Evolutionary conservation across 2,888 invertebrate genomes (phyloP), one percentile per base, ranked within the genome.

Genomic region (Scaptomyza flava): DNA sequence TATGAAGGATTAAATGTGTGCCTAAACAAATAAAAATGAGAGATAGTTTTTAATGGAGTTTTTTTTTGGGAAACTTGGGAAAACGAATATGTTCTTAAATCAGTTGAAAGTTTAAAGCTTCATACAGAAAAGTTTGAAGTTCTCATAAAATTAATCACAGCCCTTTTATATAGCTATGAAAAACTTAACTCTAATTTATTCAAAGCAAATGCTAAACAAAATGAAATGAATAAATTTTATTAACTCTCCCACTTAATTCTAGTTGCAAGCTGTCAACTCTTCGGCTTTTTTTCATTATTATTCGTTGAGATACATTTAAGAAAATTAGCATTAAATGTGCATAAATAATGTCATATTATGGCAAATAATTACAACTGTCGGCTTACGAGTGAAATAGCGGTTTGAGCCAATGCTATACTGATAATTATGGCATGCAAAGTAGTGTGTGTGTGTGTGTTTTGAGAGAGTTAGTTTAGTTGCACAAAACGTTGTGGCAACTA

Each of bases 301-400:
- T 14, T 8, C 14, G 14, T 6, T 2, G 14, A n/a, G 45, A 31
- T 43, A 60, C 34, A 33, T 46, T 60, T 30, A 33, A 38, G 30
- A 42, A 68, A 77, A 58, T 89, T 83, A 51, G 78, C 85, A 81
- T 84, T 72, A 73, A 87, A 69, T 84, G 73, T 48, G 72, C 70
- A 84, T 86, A 81, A 87, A 87, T 81, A 84, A 84, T 81, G 81
- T 76, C 83, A 67, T 64, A 86, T 81, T 80, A 84, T 36, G 69
- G 81, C 84, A 81, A 82, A 81, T 87, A 83, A 83, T 83, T 87
- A 81, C 85, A 66, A 67, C 70, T 87, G 85, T 87, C 82, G 57
- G 79, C 87, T 87, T 75, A 51, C 36, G 2, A 38, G 50, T 41
- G 67, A n/a, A 30, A 3, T 53, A 30, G 33, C 20, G 0, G 52